These are phyloP conservation scores for Idaea straminata DNA, from an alignment of 2,888 invertebrate genomes.

Conservation along the genomic window DNA sequence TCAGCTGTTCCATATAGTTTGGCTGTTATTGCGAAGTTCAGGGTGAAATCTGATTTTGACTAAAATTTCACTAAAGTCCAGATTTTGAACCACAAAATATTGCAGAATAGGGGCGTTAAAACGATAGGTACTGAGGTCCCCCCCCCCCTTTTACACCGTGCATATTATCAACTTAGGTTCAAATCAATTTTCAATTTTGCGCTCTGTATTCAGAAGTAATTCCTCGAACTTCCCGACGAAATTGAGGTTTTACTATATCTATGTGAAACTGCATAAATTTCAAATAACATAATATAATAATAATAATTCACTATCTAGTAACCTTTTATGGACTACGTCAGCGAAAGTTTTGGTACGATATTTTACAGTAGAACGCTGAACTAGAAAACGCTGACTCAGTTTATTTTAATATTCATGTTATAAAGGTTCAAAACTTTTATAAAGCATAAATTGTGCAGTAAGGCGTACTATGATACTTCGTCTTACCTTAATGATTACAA, in stretches of 20 bases:
- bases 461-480: too few species aligned
- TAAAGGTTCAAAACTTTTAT: too few species aligned
- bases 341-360: neutral
- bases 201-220: neutral
- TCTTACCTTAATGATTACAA: too few species aligned
- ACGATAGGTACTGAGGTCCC: too few species aligned
- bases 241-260: neutral
- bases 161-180: neutral
- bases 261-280: neutral
- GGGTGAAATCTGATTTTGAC: too few species aligned
- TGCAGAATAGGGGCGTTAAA: too few species aligned
- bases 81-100: too few species aligned
- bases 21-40: too few species aligned
- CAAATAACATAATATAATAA: neutral
- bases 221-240: neutral
- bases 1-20: too few species aligned
- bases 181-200: neutral
- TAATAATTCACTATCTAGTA: neutral
- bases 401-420: neutral
- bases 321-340: neutral
- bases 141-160: neutral
- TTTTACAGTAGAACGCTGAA: conserved; percentile 1
- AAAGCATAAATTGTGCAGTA: too few species aligned
- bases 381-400: neutral
- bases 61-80: too few species aligned